A percentile compares a stretch with the other conserved stretches of the same genome.
Conservation (phyloP, 2,888 invertebrate species). For the Notodonta ziczac region DNA sequence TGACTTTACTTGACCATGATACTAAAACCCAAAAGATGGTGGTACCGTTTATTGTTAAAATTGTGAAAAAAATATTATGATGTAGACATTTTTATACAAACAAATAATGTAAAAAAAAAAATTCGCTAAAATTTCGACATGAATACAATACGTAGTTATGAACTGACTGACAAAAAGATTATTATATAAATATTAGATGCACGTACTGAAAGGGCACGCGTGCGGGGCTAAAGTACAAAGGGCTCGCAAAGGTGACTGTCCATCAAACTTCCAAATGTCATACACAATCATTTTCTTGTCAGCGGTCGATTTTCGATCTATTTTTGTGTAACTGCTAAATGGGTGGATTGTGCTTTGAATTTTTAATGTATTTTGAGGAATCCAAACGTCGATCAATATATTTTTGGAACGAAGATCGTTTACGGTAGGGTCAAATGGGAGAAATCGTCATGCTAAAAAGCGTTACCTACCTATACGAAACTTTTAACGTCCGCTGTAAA, state of each 20-base stretch:
- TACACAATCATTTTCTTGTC: conserved; percentile 59
- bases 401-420: too few relatives aligned
- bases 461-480: too few relatives aligned
- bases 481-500: too few relatives aligned
- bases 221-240: conserved; percentile 46
- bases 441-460: too few relatives aligned
- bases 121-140: conserved; percentile 20
- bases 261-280: conserved; percentile 50
- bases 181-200: conserved; percentile 56
- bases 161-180: conserved; percentile 43
- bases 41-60: neutral
- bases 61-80: too few relatives aligned
- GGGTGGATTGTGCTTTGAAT: neutral
- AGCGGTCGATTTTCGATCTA: conserved; percentile 28
- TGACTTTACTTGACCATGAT: neutral
- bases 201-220: conserved; percentile 55
- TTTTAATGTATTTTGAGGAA: neutral
- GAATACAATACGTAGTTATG: conserved; percentile 23
- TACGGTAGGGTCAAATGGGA: too few relatives aligned
- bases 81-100: conserved; percentile 20
- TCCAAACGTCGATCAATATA: neutral
- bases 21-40: neutral
- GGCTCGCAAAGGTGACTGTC: conserved; percentile 64
- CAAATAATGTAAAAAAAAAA: too few relatives aligned
- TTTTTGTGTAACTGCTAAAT: conserved; percentile 29